phyloP scores from a whole-genome alignment of 2,888 invertebrate species.

The Cerastoderma edule region DNA sequence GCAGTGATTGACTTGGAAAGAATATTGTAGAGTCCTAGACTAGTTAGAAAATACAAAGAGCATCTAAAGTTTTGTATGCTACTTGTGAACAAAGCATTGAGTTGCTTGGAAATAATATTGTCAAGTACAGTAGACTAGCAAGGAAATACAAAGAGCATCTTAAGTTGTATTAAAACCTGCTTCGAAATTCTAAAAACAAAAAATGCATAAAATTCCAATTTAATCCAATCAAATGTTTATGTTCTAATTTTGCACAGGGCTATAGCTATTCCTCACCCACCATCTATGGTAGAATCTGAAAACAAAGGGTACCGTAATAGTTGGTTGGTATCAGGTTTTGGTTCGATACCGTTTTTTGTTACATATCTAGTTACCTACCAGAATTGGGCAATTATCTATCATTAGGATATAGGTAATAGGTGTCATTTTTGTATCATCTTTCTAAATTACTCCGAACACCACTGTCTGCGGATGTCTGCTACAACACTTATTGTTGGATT shows the following conservation, averaged over 20 bases:
- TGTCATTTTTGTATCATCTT: conserved; percentile 15
- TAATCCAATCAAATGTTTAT: not conserved
- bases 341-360: conserved; percentile 1
- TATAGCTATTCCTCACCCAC: not conserved
- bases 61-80: too few species aligned
- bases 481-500: too few species aligned
- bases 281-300: not conserved
- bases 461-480: conserved; percentile 16
- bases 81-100: too few species aligned
- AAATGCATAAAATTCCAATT: not conserved
- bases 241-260: not conserved
- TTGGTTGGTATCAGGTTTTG: not conserved
- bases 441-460: conserved; percentile 7
- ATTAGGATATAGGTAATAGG: conserved; percentile 12
- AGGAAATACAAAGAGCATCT: too few species aligned
- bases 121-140: too few species aligned
- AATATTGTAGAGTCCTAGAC: too few species aligned
- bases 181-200: not conserved
- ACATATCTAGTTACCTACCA: conserved; percentile 5
- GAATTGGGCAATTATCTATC: conserved; percentile 9
- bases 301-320: not conserved
- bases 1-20: too few species aligned
- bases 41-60: too few species aligned
- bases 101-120: too few species aligned
- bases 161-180: not conserved